These are phyloP conservation scores for Prunella fulvescens DNA, from an alignment of 2,113 vertebrate genomes.

Conservation along the genomic window DNA sequence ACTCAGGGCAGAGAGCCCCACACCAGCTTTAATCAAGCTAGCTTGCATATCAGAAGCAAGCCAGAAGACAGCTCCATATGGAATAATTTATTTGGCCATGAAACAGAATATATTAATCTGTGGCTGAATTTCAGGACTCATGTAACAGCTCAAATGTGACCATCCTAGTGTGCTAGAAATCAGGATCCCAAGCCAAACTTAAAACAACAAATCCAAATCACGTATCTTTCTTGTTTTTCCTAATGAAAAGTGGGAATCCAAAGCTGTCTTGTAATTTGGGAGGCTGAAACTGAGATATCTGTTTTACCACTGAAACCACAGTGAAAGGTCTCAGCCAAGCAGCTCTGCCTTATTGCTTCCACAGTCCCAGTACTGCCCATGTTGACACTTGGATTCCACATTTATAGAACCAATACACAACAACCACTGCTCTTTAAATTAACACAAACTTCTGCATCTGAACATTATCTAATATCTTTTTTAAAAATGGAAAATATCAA, in stretches of 20 bases:
- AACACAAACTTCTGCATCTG: not conserved
- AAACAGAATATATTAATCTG: slow-evolving; percentile 3
- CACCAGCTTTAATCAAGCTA: slow-evolving; percentile 27
- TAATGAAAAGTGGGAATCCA: not conserved
- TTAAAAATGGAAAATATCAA: not conserved
- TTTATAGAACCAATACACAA: not conserved
- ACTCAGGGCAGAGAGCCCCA: not conserved
- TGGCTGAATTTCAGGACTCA: slow-evolving; percentile 37
- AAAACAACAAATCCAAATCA: slow-evolving; percentile 27
- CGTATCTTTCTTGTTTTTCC: not conserved
- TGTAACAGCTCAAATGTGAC: slow-evolving; percentile 12
- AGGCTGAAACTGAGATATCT: not conserved
- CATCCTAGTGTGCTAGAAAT: not conserved
- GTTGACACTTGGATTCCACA: not conserved
- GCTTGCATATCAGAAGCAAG: not conserved
- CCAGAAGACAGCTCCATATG: slow-evolving; percentile 40
- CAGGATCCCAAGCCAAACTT: not conserved
- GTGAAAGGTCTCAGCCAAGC: not conserved
- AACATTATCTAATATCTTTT: not conserved
- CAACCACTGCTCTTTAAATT: not conserved
- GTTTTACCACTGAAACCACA: not conserved
- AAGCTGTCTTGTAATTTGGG: not conserved
- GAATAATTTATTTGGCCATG: slow-evolving; percentile 40
- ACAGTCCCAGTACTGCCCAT: not conserved
- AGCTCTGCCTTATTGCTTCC: not conserved